phyloP scores from a whole-genome alignment of 2,113 vertebrate species.

The Dromiciops gliroides region DNA sequence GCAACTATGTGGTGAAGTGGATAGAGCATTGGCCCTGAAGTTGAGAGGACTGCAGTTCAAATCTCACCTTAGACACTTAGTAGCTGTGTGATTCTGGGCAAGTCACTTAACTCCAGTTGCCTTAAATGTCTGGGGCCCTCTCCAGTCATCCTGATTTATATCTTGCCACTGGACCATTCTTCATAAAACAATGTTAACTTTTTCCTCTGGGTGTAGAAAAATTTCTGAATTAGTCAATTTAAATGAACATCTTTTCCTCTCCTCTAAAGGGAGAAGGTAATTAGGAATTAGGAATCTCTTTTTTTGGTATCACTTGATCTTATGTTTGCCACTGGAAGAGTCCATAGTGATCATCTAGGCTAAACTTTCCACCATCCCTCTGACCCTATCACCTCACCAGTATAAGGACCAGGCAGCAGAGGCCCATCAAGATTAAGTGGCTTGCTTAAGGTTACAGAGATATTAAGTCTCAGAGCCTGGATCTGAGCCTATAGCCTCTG shows the following conservation, averaged over 20 bases:
- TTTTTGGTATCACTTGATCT: background rate
- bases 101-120: no score
- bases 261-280: background rate
- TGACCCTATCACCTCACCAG: background rate
- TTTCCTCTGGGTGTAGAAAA: background rate
- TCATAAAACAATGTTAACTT: slow-evolving; percentile 16
- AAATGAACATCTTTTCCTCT: background rate
- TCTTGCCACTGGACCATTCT: no score
- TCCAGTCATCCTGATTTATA: no score
- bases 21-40: no score
- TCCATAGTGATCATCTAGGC: background rate
- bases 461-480: background rate
- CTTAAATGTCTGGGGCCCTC: no score
- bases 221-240: background rate
- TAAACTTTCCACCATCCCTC: background rate
- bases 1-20: no score
- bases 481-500: background rate
- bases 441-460: background rate
- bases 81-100: no score
- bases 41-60: no score
- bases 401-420: background rate
- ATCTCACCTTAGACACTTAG: no score
- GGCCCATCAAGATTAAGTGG: background rate
- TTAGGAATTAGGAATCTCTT: background rate
- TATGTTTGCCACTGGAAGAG: background rate